Percentiles rank a stretch among this genome's conserved stretches.
These are phyloP conservation scores for Heliconius ethilla DNA, from an alignment of 2,888 invertebrate species.

Conservation along the genomic window DNA sequence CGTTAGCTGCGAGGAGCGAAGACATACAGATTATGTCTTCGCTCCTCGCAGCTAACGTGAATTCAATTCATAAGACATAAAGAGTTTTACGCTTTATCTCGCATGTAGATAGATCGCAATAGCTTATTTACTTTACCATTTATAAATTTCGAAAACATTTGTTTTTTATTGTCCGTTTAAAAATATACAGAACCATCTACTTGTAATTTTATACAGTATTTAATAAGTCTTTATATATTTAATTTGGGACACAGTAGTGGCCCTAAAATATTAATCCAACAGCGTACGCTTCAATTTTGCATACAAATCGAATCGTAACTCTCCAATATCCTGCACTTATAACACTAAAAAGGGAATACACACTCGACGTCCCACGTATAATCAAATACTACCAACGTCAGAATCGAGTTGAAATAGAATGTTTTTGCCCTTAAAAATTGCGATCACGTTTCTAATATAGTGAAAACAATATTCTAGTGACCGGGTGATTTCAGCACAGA, in stretches of 20 bases:
- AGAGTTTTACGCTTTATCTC: too few relatives aligned
- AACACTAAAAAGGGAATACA: conserved; percentile 65
- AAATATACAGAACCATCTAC: not conserved
- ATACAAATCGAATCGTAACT: conserved; percentile 71
- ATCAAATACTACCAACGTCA: conserved; percentile 77
- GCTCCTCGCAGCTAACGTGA: too few relatives aligned
- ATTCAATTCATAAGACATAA: too few relatives aligned
- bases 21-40: too few relatives aligned
- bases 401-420: conserved; percentile 75
- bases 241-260: conserved; percentile 22
- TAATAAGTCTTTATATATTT: conserved; percentile 13
- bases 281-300: conserved; percentile 72
- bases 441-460: conserved; percentile 83
- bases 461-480: conserved; percentile 84
- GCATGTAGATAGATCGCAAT: not conserved
- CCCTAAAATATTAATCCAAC: conserved; percentile 62
- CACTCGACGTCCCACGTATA: conserved; percentile 64
- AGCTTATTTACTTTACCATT: too few relatives aligned
- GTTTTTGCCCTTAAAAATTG: conserved; percentile 81
- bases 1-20: not conserved
- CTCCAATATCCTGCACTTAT: conserved; percentile 74
- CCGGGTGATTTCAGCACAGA: conserved; percentile 81
- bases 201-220: conserved; percentile 16
- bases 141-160: not conserved
- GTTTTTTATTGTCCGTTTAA: not conserved